These are phyloP conservation scores for Melangyna quadrimaculata DNA, from an alignment of 2,888 invertebrate species.

Conservation along the genomic window DNA sequence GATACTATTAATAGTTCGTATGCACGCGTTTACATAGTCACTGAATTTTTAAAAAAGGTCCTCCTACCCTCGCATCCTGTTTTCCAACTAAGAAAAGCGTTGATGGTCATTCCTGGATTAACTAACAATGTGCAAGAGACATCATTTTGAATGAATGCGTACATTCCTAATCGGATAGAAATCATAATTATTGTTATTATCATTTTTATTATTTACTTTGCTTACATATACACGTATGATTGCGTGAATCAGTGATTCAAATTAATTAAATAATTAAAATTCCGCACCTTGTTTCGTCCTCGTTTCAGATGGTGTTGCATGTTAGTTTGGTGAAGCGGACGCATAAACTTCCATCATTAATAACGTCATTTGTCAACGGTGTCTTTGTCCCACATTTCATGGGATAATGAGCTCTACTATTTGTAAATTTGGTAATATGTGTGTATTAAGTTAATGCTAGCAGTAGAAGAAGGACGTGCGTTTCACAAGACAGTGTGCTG, in stretches of 20 bases:
- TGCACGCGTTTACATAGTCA: conserved; percentile 50
- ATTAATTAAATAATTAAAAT: conserved; percentile 72
- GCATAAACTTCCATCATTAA: conserved; percentile 69
- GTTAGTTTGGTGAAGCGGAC: conserved; percentile 9
- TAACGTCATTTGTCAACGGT: conserved; percentile 70
- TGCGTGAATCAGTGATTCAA: conserved; percentile 70
- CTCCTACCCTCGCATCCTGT: conserved; percentile 20
- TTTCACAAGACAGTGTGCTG: conserved; percentile 26
- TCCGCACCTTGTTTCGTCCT: conserved; percentile 61
- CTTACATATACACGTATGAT: conserved; percentile 24
- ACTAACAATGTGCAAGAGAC: conserved; percentile 18
- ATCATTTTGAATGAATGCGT: neutral
- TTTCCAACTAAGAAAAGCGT: conserved; percentile 35
- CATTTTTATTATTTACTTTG: conserved; percentile 77
- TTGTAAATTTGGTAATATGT: conserved; percentile 6
- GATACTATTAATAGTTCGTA: conserved; percentile 64
- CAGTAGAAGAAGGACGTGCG: conserved; percentile 20
- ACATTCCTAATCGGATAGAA: conserved; percentile 80
- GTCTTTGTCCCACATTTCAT: conserved; percentile 67
- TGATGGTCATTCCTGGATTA: conserved; percentile 31
- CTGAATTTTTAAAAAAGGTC: conserved; percentile 31
- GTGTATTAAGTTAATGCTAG: conserved; percentile 33
- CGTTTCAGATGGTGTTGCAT: conserved; percentile 19
- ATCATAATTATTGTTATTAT: conserved; percentile 81
- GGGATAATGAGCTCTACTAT: conserved; percentile 62